Evolutionary conservation across 2,888 invertebrate genomes (phyloP).

Genomic region (Perdita meconis): DNA sequence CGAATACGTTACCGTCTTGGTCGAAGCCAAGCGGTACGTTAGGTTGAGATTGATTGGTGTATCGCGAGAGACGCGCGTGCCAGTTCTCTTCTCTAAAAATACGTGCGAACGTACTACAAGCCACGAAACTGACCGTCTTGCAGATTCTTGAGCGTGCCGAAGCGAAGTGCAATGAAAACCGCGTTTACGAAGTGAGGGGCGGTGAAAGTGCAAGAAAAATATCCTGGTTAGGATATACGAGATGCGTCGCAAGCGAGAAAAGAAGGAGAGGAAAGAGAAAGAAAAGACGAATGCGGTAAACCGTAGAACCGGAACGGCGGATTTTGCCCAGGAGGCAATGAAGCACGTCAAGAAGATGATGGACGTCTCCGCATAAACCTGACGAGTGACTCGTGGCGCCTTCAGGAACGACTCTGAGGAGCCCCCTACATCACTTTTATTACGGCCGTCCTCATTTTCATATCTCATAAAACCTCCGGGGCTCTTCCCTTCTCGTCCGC

Average conservation of each 20-base stretch:
- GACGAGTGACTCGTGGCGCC: conserved; percentile 85
- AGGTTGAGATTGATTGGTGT: conserved; percentile 72
- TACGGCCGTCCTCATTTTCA: conserved; percentile 85
- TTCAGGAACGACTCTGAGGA: conserved; percentile 85
- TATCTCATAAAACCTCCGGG: conserved; percentile 83
- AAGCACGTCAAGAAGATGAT: conserved; percentile 84
- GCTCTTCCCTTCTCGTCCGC: conserved; percentile 68
- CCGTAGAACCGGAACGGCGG: conserved; percentile 77
- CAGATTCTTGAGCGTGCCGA: conserved; percentile 39
- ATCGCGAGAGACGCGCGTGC: conserved; percentile 69
- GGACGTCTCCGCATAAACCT: conserved; percentile 84
- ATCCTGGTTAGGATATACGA: too few relatives aligned
- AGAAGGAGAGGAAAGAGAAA: conserved; percentile 24
- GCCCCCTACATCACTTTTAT: conserved; percentile 86
- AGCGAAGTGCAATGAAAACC: conserved; percentile 38
- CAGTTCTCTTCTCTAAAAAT: conserved; percentile 47
- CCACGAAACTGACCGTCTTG: conserved; percentile 40
- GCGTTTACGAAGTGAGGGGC: not conserved
- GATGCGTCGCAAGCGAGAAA: not conserved
- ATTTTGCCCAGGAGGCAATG: conserved; percentile 82
- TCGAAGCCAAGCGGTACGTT: conserved; percentile 63
- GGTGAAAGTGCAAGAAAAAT: conserved; percentile 9
- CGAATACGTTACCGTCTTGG: too few relatives aligned
- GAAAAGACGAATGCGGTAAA: conserved; percentile 68
- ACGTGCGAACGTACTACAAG: conserved; percentile 44